Percentiles rank a stretch among this genome's conserved stretches.
Conservation (phyloP, 2,797 vertebrate genomes). For the Ciconia nigra region DNA sequence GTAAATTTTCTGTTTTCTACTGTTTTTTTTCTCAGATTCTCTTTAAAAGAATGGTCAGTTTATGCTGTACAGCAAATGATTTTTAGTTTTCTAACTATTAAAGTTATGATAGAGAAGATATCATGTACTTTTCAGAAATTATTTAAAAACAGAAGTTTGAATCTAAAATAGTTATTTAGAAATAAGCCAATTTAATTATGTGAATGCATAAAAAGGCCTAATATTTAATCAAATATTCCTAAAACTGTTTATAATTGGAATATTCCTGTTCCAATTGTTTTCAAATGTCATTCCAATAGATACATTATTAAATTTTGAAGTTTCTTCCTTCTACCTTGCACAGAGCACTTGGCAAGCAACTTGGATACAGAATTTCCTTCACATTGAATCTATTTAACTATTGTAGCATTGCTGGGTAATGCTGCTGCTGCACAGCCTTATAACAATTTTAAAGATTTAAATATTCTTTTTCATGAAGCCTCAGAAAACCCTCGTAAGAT, state of each 20-base stretch:
- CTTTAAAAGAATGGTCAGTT: neutral
- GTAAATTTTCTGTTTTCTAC: neutral
- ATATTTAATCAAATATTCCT: neutral
- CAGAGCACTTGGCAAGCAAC: neutral
- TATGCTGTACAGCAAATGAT: neutral
- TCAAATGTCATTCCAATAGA: neutral
- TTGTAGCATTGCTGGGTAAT: neutral
- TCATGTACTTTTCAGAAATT: neutral
- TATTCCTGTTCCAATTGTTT: neutral
- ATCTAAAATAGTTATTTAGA: neutral
- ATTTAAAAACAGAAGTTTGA: neutral
- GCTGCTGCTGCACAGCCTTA: neutral
- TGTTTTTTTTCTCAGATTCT: neutral
- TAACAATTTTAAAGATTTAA: neutral
- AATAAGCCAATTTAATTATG: neutral
- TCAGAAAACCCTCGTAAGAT: neutral
- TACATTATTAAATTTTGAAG: neutral
- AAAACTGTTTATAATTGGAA: neutral
- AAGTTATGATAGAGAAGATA: neutral
- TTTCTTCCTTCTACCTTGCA: neutral
- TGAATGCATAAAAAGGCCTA: neutral
- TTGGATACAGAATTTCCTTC: neutral
- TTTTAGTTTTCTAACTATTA: neutral
- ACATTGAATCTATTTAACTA: neutral
- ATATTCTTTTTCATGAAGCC: neutral